Base-by-base conservation (phyloP, 2,888 invertebrate species). In the Diarsia mendica region DNA sequence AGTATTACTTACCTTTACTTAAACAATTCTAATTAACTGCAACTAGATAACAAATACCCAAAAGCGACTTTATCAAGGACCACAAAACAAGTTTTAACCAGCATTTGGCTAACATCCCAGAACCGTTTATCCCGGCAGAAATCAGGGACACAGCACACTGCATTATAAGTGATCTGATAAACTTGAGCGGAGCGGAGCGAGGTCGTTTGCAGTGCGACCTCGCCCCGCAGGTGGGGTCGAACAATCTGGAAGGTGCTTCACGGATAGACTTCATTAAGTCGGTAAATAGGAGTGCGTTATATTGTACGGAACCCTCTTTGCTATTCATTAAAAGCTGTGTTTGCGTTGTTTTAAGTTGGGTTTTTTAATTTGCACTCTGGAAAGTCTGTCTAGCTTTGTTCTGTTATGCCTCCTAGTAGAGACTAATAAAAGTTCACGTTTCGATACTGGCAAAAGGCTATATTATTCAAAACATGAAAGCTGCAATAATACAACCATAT, bases 311-410 rank as follows among this genome's bases (percentile, higher is more conserved):
- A 70, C 72, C 74, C 79, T 85, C 81, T 86, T 87, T 84, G 83
- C 73, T 80, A 82, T 85, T 87, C 84, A 88, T 87, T 89, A 77
- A 85, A 82, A 81, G 72, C 80, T 78, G 53, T 67, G 18, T 64
- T 64, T 68, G 60, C 51, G 20, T 67, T 68, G 55, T 67, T 58
- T 79, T 51, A 66, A 33, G 28, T 65, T n/a, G 0, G n/a, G n/a
- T 48, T 67, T 82, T 51, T 51, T 49, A 71, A 67, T 67, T 46
- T 44, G 11, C 6, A 61, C 64, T 64, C n/a, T 58, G 13, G 11
- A 71, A 5, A 70, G 6, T 77, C 44, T 63, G 11, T 8, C 9
- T 49, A 2, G 39, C 18, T 2, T 0, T 49, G 44, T 20, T 13
- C 20, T 61, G 20, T 1, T 2, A 20, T 9, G 18, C 20, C 49